These are phyloP conservation scores for Mizuhopecten yessoensis DNA, from an alignment of 1,140 invertebrate species.

Conservation along the genomic window DNA sequence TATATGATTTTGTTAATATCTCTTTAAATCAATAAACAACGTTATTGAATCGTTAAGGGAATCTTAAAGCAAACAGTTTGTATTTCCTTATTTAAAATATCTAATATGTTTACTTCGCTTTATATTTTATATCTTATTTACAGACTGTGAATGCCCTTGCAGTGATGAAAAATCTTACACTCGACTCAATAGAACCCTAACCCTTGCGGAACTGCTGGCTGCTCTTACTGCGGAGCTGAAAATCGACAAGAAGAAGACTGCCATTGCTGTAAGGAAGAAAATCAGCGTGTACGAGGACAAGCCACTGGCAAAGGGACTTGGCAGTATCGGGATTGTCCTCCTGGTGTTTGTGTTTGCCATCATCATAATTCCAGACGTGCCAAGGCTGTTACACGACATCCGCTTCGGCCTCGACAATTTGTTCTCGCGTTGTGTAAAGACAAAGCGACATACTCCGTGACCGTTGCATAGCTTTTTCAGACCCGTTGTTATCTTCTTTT, in stretches of 20 bases:
- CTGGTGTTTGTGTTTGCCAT: neutral
- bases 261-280: neutral
- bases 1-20: too few species aligned
- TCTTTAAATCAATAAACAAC: too few species aligned
- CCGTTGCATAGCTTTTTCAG: neutral
- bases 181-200: neutral
- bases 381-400: neutral
- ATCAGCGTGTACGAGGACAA: slow-evolving; percentile 10
- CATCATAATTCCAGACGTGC: neutral
- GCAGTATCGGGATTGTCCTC: neutral
- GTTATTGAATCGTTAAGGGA: too few species aligned
- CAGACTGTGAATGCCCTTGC: slow-evolving; percentile 1
- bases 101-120: too few species aligned
- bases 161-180: neutral
- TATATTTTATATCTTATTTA: neutral
- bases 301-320: neutral
- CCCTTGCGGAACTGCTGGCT: neutral
- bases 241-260: neutral
- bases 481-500: too few species aligned
- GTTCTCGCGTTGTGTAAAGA: neutral
- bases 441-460: neutral
- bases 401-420: neutral
- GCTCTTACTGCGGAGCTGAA: neutral
- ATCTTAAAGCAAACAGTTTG: too few species aligned
- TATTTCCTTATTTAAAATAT: too few species aligned